phyloP scores from a whole-genome alignment of 2,888 invertebrate genomes.

The Morpho deidamia region DNA sequence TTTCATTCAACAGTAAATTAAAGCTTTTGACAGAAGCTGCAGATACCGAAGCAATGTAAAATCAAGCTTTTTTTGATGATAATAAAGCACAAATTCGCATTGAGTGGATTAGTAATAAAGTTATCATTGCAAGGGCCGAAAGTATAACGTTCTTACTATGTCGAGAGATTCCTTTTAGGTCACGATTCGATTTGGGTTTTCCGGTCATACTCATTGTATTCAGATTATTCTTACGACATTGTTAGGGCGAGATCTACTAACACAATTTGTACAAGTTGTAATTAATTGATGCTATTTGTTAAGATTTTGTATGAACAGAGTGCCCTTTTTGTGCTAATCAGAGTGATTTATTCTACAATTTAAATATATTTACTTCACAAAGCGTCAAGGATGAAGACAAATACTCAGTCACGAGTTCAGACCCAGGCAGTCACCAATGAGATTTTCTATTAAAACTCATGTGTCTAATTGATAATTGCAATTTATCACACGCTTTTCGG shows the following conservation, averaged over 20 bases:
- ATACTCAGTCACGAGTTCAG: no score
- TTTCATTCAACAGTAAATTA: neutral
- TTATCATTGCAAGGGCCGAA: slow-evolving; percentile 8
- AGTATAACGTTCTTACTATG: slow-evolving; percentile 4
- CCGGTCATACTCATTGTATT: slow-evolving; percentile 27
- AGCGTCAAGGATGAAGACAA: no score
- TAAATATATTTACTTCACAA: no score
- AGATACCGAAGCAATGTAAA: neutral
- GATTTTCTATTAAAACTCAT: no score
- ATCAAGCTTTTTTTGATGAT: neutral
- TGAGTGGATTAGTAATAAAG: neutral
- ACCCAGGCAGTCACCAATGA: no score
- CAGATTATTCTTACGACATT: slow-evolving; percentile 23
- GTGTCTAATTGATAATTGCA: no score
- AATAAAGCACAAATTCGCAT: slow-evolving; percentile 2
- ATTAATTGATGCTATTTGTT: slow-evolving; percentile 8
- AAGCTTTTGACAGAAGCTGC: neutral
- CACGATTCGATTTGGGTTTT: slow-evolving; percentile 26
- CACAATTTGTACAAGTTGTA: slow-evolving; percentile 3
- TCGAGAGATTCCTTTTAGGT: slow-evolving; percentile 22
- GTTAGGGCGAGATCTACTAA: slow-evolving; percentile 4
- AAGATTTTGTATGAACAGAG: neutral
- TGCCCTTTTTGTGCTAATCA: neutral
- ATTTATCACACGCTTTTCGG: no score
- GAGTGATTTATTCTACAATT: no score